Base-by-base conservation (phyloP, 2,113 vertebrate species). In the Daubentonia madagascariensis region DNA sequence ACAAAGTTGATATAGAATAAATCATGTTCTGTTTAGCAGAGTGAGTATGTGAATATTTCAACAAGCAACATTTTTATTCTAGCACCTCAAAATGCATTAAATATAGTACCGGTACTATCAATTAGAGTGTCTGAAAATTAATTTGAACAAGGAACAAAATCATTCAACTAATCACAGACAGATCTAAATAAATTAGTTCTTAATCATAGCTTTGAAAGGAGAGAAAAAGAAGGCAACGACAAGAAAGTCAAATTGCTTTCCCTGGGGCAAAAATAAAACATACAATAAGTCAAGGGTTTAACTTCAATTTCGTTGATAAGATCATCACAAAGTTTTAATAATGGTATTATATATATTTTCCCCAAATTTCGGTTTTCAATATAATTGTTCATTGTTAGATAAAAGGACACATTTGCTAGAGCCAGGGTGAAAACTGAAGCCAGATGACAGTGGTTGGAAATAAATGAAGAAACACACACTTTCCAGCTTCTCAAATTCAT, bases 121-220 rank as follows among this genome's bases (percentile, higher is more conserved):
- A 97, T 98, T 98, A 98, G 98, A 96, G 96, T 93, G 68, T 93
- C 98, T 98, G 91, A 90, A 98, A 98, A 95, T 91, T 3, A 96
- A 97, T 98, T 92, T 97, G 63, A 98, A 98, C 80, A 97, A 98
- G 92, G 97, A 98, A 79, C 50, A 96, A 61, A 94, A 91, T 98
- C 96, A 98, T 98, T 98, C 95, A 97, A 92, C 85, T 98, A 98
- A 98, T 98, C 97, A 98, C 79, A 97, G 80, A 25, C 83, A 97
- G 85, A 96, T 96, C 97, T 97, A 97, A 98, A 96, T 98, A 98
- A 97, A 98, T 98, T 98, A 96, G 89, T 86, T 97, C 94, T 97
- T 97, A 96, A 98, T 96, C 97, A 97, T 85, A 98, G 65, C 87
- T 95, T 96, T 93, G 73, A 97, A 97, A 96, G 70, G 65, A 93